Evolutionary conservation across 2,113 vertebrate genomes (phyloP), one percentile per base, ranked within the genome.

Genomic region (Xyrauchen texanus): DNA sequence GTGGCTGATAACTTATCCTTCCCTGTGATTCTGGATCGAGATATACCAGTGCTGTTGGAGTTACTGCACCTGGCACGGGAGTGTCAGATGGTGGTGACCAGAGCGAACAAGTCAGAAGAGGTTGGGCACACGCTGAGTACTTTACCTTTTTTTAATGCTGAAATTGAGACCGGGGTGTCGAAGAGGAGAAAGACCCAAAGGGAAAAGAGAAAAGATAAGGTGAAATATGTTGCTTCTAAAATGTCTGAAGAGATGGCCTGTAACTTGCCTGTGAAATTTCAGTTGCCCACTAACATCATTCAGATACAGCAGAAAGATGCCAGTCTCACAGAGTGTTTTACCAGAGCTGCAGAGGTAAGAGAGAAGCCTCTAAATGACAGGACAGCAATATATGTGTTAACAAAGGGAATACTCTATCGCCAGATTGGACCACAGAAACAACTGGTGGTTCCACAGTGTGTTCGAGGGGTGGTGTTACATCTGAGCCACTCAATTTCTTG

Each of bases 31-130:
- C 8, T 49, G 47, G 47, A 7, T 46, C 3, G 7, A 65, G 63
- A 65, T 65, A 45, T 65, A 46, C 44, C 63, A 46, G 63, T 65
- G 63, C 11, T 65, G 63, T 7, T 65, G 63, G 63, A 65, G 63
- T 65, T 65, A 44, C n/a, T 65, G 44, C 4, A 65, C 44, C 44
- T 12, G 1, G 7, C 7, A 0, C 63, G 0, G 8, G 3, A 45
- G 44, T 46, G 63, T 5, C 4, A 8, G 3, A 2, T 65, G 63
- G 63, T 65, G 12, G 63, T 65, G 44, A 65, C 44, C 12, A 65
- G 63, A 65, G 63, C 63, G 0, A 65, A 45, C 7, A 34, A 65
- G 63, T n/a, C 42, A n/a, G 12, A 65, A 3, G 34, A 2, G 63
- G 13, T 1, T 65, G 42, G n/a, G n/a, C 42, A 7, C 63, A 13